phyloP scores from a whole-genome alignment of 1,140 invertebrate genomes.

The Holcopasites calliopsidis region DNA sequence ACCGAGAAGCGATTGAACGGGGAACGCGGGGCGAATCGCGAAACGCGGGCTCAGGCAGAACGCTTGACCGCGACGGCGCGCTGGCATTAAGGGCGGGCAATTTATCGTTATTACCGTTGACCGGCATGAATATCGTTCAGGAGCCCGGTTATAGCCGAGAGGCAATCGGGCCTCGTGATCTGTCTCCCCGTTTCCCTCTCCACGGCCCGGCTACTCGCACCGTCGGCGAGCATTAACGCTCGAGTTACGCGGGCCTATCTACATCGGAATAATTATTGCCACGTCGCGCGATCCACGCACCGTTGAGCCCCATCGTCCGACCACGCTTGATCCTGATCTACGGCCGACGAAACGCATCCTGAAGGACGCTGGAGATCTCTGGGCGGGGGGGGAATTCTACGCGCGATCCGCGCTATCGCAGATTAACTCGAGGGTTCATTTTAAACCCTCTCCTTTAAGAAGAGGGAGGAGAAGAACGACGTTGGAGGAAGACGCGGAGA shows the following conservation, averaged over 20 bases:
- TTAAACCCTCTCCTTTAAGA: not conserved
- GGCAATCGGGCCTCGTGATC: slow-evolving; percentile 71
- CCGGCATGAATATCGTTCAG: slow-evolving; percentile 72
- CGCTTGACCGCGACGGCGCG: too few species aligned
- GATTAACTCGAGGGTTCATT: too few species aligned
- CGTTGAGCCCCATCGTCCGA: not conserved
- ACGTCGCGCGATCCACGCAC: slow-evolving; percentile 43
- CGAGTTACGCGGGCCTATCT: slow-evolving; percentile 75
- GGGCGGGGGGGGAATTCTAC: not conserved
- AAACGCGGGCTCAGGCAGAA: too few species aligned
- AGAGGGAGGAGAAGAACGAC: not conserved
- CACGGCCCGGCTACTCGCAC: slow-evolving; percentile 27
- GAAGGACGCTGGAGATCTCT: slow-evolving; percentile 28
- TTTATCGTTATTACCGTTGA: slow-evolving; percentile 76
- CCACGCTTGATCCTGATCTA: slow-evolving; percentile 47
- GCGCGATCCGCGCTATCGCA: not conserved
- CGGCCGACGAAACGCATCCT: slow-evolving; percentile 46
- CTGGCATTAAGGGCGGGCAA: slow-evolving; percentile 69
- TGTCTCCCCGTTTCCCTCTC: slow-evolving; percentile 61
- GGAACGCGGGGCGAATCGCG: too few species aligned
- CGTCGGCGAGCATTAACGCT: slow-evolving; percentile 72
- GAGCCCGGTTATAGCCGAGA: slow-evolving; percentile 53
- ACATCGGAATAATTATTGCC: slow-evolving; percentile 78
- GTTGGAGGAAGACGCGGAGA: not conserved
- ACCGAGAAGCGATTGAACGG: not conserved